Conservation (phyloP, 1,140 invertebrate genomes). For the Zaprionus ornatus region DNA sequence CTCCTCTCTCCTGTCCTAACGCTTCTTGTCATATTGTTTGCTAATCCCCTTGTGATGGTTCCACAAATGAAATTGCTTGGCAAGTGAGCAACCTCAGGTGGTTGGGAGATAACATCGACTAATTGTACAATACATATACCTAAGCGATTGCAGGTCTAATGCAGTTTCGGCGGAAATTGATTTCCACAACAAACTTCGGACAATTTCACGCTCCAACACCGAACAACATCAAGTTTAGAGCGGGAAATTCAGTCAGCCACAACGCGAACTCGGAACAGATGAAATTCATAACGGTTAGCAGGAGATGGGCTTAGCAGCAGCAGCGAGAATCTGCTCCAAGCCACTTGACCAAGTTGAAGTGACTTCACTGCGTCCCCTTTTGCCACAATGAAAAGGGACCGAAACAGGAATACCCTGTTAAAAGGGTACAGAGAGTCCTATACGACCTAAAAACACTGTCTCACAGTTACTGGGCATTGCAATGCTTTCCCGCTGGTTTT, state of each 20-base stretch:
- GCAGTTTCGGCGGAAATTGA: background rate
- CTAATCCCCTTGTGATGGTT: constrained; percentile 20
- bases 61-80: constrained; percentile 1
- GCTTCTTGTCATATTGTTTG: constrained; percentile 25
- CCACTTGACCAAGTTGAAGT: background rate
- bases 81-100: background rate
- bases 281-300: background rate
- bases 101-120: constrained; percentile 7
- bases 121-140: background rate
- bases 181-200: constrained; percentile 8
- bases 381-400: background rate
- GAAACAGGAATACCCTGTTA: background rate
- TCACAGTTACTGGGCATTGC: background rate
- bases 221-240: background rate
- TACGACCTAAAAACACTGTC: background rate
- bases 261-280: constrained; percentile 1
- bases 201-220: constrained; percentile 43
- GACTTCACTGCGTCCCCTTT: background rate
- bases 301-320: background rate
- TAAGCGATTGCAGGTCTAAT: background rate
- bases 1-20: too few relatives aligned
- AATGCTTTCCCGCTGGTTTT: constrained; percentile 15
- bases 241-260: constrained; percentile 2
- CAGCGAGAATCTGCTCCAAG: background rate
- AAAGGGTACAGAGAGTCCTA: background rate